Base-by-base conservation (phyloP, 2,113 vertebrate species). In the Ceratotherium simum region DNA sequence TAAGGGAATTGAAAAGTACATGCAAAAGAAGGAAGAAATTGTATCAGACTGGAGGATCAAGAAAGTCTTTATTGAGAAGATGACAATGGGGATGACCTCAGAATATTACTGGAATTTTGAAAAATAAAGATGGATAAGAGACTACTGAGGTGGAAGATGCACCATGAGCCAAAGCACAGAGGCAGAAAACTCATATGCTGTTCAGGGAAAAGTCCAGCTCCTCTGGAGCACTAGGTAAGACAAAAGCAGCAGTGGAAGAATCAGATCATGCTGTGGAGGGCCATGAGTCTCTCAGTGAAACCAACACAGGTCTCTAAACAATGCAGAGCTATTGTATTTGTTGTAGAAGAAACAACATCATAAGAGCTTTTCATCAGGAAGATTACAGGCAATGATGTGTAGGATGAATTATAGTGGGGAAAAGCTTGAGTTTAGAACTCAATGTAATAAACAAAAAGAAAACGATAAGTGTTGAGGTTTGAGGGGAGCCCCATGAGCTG, bases 121-220 rank as follows among this genome's bases (percentile, higher is more conserved):
- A 73, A 72, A 89, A n/a, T 42, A 60, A 73, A 92, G 1, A 65
- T 8, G 23, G 3, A 18, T 33, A 33, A n/a, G 33, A 60, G 20
- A 65, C 36, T 16, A 33, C 62, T 39, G 54, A 25, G 39, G 8
- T 76, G 14, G 31, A 64, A 95, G 62, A 72, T 65, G 78, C 3
- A 90, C n/a, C 48, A 72, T 31, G 82, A 58, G 25, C 7, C 8
- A 69, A 86, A n/a, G 2, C 42, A 46, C 8, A 93, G 58, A 89
- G 25, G 51, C 39, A 90, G 60, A 73, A 79, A 51, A 18, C 20
- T n/a, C 56, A 4, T 0, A 0, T 4, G 0, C 39, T 51, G 1
- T 51, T 42, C 1, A 42, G 42, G 25, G 42, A 17, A 51, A 69
- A 9, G 21, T 48, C 16, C 7, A 76, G 54, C 29, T 91, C 42